Percentiles rank a stretch among this genome's conserved stretches.
Evolutionary conservation across 2,113 vertebrate genomes (phyloP).

Genomic region (Tachysurus fulvidraco): DNA sequence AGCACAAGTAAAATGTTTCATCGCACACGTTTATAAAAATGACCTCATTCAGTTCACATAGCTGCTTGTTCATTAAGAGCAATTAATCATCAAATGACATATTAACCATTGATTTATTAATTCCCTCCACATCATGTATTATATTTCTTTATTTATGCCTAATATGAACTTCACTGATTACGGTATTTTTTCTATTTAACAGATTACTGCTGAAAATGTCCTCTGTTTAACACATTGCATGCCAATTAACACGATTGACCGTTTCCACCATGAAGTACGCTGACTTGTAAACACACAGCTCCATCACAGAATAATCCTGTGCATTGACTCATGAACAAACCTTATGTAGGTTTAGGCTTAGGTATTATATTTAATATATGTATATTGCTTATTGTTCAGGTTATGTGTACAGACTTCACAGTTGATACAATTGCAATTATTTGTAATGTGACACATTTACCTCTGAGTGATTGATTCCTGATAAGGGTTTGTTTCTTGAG

Average conservation of each 20-base stretch:
- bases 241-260: background rate
- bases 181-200: background rate
- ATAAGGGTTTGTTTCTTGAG: too few relatives aligned
- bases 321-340: background rate
- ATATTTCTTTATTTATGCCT: background rate
- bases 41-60: background rate
- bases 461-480: too few relatives aligned
- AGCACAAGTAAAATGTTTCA: background rate
- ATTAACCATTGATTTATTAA: background rate
- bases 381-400: background rate
- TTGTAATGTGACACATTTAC: too few relatives aligned
- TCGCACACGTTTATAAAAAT: background rate
- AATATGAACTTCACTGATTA: background rate
- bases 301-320: background rate
- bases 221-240: background rate
- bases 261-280: background rate
- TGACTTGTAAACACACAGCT: background rate
- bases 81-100: background rate
- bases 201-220: background rate
- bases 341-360: background rate
- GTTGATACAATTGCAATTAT: too few relatives aligned
- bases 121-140: background rate
- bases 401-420: background rate
- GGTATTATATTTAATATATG: background rate
- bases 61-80: background rate